Evolutionary conservation across 2,797 vertebrate species (phyloP).

Genomic region (Brachyalestes nurse): DNA sequence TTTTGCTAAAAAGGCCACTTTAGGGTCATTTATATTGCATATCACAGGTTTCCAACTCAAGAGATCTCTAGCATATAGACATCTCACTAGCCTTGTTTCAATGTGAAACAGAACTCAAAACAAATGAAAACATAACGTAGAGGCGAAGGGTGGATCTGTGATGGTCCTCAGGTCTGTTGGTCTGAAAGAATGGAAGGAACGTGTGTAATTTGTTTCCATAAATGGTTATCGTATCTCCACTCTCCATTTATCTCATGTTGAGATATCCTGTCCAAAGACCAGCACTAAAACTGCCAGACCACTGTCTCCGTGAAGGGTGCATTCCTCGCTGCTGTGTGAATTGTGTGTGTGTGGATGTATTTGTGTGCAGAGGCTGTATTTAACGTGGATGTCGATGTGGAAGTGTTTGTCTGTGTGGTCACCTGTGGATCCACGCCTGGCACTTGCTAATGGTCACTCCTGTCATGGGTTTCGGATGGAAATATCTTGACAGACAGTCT

Average conservation of each 20-base stretch:
- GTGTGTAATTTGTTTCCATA: constrained; percentile 33
- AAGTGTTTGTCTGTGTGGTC: constrained; percentile 18
- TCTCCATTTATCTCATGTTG: constrained; percentile 16
- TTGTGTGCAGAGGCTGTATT: background rate
- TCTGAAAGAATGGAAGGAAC: constrained; percentile 12
- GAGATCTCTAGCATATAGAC: too few relatives aligned
- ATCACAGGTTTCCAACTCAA: background rate
- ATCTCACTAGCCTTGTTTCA: too few relatives aligned
- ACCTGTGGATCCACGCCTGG: constrained; percentile 23
- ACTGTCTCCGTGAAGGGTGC: constrained; percentile 16
- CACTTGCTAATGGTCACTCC: constrained; percentile 12
- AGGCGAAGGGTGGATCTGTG: background rate
- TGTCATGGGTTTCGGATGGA: constrained; percentile 29
- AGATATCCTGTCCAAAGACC: constrained; percentile 36
- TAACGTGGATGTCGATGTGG: constrained; percentile 30
- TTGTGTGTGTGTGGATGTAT: background rate
- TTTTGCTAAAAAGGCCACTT: background rate
- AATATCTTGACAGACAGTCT: constrained; percentile 10
- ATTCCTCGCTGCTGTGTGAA: background rate
- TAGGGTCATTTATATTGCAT: background rate
- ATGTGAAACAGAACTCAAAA: background rate
- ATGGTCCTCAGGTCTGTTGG: background rate
- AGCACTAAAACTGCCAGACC: constrained; percentile 19
- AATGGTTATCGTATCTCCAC: constrained; percentile 22
- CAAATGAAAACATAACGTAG: background rate